Conservation (phyloP, 2,797 vertebrate species). For the Cuniculus paca region DNA sequence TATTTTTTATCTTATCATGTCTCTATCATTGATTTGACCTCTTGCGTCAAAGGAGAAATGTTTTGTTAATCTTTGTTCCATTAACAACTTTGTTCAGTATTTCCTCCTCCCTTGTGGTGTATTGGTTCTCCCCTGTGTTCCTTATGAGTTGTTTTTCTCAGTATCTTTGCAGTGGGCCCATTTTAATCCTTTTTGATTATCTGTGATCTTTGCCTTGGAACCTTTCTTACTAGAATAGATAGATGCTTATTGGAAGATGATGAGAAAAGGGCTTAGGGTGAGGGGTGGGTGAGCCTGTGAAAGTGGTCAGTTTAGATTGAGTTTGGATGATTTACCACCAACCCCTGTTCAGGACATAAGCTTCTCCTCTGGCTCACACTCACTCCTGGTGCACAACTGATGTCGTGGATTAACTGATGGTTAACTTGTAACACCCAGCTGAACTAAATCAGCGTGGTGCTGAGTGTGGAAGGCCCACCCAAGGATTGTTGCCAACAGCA, state of each 20-base stretch:
- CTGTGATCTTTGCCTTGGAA: neutral
- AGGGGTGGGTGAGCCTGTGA: neutral
- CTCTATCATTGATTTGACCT: neutral
- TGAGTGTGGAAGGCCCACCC: too few species aligned
- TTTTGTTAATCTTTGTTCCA: neutral
- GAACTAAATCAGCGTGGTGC: too few species aligned
- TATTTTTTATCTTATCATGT: too few species aligned
- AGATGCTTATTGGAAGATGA: neutral
- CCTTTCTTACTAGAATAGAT: neutral
- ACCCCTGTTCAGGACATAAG: neutral
- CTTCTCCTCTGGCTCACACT: neutral
- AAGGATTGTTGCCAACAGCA: too few species aligned
- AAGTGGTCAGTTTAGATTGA: neutral
- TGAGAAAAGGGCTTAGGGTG: neutral
- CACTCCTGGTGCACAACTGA: neutral
- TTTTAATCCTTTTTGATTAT: neutral
- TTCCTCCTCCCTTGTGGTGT: neutral
- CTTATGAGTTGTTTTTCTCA: neutral
- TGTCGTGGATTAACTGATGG: too few species aligned
- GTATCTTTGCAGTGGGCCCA: neutral
- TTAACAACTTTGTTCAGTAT: neutral
- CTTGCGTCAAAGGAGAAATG: constrained; percentile 19
- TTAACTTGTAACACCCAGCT: too few species aligned
- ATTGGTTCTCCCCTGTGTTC: too few species aligned
- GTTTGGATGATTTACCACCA: neutral